Conservation (phyloP, 2,888 invertebrate genomes). For the Tetragonula carbonaria region DNA sequence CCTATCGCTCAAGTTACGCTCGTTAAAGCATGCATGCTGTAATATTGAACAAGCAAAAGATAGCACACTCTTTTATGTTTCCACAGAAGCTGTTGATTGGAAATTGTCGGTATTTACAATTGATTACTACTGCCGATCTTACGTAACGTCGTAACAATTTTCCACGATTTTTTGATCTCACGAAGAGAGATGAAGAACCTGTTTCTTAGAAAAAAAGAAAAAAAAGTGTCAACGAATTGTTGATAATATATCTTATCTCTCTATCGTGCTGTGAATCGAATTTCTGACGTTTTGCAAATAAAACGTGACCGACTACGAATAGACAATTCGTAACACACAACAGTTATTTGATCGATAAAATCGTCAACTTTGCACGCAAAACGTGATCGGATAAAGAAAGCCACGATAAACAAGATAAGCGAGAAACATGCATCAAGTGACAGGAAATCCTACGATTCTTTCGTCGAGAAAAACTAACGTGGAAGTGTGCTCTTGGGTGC, state of each 20-base stretch:
- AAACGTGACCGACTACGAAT: conserved; percentile 11
- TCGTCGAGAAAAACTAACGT: neutral
- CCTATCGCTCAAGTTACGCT: conserved; percentile 2
- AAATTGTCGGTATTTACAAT: neutral
- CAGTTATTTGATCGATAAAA: conserved; percentile 8
- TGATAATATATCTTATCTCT: too few relatives aligned
- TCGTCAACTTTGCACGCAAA: neutral
- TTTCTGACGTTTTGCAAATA: neutral
- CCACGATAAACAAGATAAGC: neutral
- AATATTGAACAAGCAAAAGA: conserved; percentile 11
- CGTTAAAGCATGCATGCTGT: neutral
- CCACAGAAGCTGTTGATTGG: neutral
- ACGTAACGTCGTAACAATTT: neutral
- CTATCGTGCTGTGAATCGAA: neutral
- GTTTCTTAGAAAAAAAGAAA: too few relatives aligned
- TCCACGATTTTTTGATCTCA: too few relatives aligned
- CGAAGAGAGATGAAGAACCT: too few relatives aligned
- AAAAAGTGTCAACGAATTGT: neutral
- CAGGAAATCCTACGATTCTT: conserved; percentile 13
- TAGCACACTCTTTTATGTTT: neutral
- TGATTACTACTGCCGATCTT: neutral
- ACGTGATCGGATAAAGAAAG: neutral
- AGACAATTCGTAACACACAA: neutral
- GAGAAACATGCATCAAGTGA: neutral
- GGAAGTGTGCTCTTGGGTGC: too few relatives aligned